These are phyloP conservation scores for Neogobius melanostomus DNA, from an alignment of 2,113 vertebrate species.

Conservation along the genomic window DNA sequence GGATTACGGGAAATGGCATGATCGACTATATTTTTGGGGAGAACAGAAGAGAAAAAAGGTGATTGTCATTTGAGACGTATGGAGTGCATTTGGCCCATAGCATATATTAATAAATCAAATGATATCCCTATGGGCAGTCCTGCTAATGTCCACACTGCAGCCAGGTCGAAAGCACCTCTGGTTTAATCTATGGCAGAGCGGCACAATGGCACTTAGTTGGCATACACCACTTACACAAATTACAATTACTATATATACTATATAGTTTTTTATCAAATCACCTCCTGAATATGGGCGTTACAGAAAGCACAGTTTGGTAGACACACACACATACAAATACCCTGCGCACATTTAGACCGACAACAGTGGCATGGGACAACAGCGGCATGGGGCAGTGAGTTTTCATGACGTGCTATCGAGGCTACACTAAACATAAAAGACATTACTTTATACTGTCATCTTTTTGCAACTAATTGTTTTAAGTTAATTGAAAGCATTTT, in stretches of 20 bases:
- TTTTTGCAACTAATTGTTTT: no score
- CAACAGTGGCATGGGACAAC: neutral
- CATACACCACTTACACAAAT: conserved; percentile 2
- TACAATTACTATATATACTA: neutral
- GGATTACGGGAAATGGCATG: neutral
- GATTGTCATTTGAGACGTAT: conserved; percentile 22
- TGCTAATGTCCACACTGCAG: neutral
- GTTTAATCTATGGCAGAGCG: conserved; percentile 52
- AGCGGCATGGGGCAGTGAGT: no score
- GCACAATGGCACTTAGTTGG: conserved; percentile 56
- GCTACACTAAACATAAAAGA: no score
- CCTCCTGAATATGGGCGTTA: conserved; percentile 13
- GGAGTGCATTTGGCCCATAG: conserved; percentile 7
- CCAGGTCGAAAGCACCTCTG: conserved; percentile 18
- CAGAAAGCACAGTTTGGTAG: conserved; percentile 11
- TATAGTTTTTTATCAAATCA: conserved; percentile 31
- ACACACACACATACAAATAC: conserved; percentile 22
- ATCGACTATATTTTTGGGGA: neutral
- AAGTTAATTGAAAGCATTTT: no score
- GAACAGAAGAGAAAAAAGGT: neutral
- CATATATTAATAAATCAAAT: conserved; percentile 7
- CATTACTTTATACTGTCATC: no score
- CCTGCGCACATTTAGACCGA: neutral
- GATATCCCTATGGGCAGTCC: conserved; percentile 3
- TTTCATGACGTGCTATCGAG: no score